Base-by-base conservation (phyloP, 2,888 invertebrate genomes). In the Dione juno region DNA sequence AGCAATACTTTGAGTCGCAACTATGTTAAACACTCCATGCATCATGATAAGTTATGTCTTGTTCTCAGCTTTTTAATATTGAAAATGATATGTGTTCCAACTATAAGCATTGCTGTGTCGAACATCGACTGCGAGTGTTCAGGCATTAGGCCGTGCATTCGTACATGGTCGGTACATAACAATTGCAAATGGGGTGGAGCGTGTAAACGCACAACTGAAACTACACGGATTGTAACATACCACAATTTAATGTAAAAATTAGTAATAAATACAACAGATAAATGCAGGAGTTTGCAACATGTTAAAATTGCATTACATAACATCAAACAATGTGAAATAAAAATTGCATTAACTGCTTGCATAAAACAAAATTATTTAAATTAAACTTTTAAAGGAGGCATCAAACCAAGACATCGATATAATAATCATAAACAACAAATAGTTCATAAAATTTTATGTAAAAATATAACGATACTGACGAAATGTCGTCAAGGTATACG, bases 171-270 rank as follows among this genome's bases (percentile, higher is more conserved):
- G 74, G 74, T 75, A 77, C 75, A 76, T 74, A 80, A 81, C 75
- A 79, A 71, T 80, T 81, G 82, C 82, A 77, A 82, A 83, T 83
- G 85, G 87, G 88, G 84, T 82, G 86, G 85, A 82, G 81, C 85
- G 83, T 83, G 86, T 85, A 82, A 82, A 84, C 84, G 87, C 85
- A 87, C 85, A 85, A 93, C 92, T 92, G 92, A 93, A 93, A 93
- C 93, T 92, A 92, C 93, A 92, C 86, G 84, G 82, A 87, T 91
- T 92, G 94, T 94, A 95, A 95, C 94, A 95, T 94, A 95, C 94
- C 95, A 95, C 94, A 94, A 94, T 95, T 94, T 94, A 95, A 95
- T 95, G 94, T 94, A 94, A 95, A 94, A 95, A 95, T 94, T 95
- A 95, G 94, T 94, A 94, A 94, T 93, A 94, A 94, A 94, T 94